Conservation (phyloP, 92 coral and sea anemone genomes). For the Desmophyllum pertusum region DNA sequence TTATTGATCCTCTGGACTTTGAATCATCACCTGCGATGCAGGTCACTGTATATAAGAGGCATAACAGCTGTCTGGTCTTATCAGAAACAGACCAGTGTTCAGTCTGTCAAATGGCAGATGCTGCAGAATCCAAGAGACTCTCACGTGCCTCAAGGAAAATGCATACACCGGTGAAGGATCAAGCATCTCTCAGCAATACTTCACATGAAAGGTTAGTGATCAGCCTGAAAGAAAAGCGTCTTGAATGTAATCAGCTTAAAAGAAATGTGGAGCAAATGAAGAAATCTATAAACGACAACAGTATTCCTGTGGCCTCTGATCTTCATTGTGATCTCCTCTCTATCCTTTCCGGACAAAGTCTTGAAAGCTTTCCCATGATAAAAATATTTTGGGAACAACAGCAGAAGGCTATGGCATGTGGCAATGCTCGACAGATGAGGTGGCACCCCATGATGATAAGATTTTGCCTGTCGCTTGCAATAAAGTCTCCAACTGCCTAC, state of each 20-base stretch:
- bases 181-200: constrained; percentile 44
- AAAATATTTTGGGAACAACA: constrained; percentile 56
- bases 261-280: constrained; percentile 32
- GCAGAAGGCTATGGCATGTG: constrained; percentile 13
- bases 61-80: constrained; percentile 43
- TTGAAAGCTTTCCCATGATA: constrained; percentile 28
- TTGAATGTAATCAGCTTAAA: constrained; percentile 50
- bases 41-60: constrained; percentile 35
- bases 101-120: constrained; percentile 51
- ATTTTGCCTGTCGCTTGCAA: constrained; percentile 41
- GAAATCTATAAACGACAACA: constrained; percentile 29
- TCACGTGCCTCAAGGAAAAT: constrained; percentile 45
- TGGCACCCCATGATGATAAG: constrained; percentile 34
- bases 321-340: constrained; percentile 49
- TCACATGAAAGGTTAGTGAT: constrained; percentile 51
- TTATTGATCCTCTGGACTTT: constrained; percentile 42
- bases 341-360: constrained; percentile 47
- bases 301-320: constrained; percentile 4
- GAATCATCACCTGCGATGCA: constrained; percentile 63
- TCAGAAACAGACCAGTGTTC: constrained; percentile 51
- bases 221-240: constrained; percentile 45
- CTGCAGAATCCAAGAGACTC: constrained; percentile 45
- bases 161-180: constrained; percentile 41
- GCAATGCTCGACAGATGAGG: constrained; percentile 55
- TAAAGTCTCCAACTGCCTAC: constrained; percentile 53